These are phyloP conservation scores for Leptopilina syphax DNA, from an alignment of 2,888 invertebrate genomes.

Conservation along the genomic window DNA sequence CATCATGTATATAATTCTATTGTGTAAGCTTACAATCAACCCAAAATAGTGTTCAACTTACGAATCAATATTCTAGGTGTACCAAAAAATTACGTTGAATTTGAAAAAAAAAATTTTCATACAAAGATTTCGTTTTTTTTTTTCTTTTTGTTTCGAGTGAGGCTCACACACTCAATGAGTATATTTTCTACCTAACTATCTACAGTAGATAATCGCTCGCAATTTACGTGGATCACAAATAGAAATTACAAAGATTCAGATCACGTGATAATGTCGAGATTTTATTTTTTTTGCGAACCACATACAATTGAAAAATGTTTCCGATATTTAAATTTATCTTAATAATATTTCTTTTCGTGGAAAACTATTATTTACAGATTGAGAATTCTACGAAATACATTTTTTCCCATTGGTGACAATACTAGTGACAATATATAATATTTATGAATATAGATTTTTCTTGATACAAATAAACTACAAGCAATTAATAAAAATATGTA, in stretches of 20 bases:
- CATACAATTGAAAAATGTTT: constrained; percentile 21
- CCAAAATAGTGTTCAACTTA: constrained; percentile 2
- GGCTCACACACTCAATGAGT: constrained; percentile 15
- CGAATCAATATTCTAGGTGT: neutral
- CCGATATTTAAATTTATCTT: neutral
- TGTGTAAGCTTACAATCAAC: constrained; percentile 25
- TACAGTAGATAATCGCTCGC: constrained; percentile 8
- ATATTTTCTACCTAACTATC: constrained; percentile 13
- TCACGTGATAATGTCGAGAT: neutral
- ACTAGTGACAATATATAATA: neutral
- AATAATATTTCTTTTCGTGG: constrained; percentile 20
- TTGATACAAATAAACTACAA: neutral
- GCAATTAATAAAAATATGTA: neutral
- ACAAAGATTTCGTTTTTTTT: constrained; percentile 14
- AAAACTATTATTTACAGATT: constrained; percentile 37
- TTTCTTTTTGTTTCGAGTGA: constrained; percentile 1
- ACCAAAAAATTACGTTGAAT: constrained; percentile 4
- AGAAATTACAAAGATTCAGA: constrained; percentile 28
- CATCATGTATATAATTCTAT: constrained; percentile 16
- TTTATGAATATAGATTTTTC: neutral
- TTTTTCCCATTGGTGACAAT: constrained; percentile 1
- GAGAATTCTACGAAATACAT: constrained; percentile 19
- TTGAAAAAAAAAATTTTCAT: constrained; percentile 1
- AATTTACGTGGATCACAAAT: constrained; percentile 9
- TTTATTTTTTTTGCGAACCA: constrained; percentile 14